A percentile compares a stretch with the other conserved stretches of the same genome.
Evolutionary conservation across 2,888 invertebrate species (phyloP).

Genomic region (Electrophaes corylata): DNA sequence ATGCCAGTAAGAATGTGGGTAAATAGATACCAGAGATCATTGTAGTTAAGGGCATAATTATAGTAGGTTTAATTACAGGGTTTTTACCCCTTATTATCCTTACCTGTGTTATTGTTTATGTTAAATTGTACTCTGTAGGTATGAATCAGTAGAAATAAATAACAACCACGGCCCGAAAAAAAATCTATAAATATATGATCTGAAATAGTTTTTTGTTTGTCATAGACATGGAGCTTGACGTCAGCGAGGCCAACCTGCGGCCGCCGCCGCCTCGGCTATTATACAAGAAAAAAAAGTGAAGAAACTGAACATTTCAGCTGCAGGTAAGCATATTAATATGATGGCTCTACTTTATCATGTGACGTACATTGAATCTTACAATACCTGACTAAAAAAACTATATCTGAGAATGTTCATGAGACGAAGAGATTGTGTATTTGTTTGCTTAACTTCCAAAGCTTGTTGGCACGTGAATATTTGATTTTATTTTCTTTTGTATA

Average conservation of each 20-base stretch:
- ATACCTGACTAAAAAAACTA: not conserved
- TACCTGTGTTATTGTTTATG: not conserved
- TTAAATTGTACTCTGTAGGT: not conserved
- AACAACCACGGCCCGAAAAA: no score
- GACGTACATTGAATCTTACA: not conserved
- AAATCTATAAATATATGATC: not conserved
- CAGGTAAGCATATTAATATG: slow-evolving; percentile 18
- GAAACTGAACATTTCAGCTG: not conserved
- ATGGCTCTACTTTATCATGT: not conserved
- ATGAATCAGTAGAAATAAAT: not conserved
- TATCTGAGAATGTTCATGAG: not conserved
- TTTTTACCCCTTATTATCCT: slow-evolving; percentile 9
- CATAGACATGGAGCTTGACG: slow-evolving; percentile 12
- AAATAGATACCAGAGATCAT: not conserved
- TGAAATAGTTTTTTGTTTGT: slow-evolving; percentile 16
- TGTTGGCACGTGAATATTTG: slow-evolving; percentile 11
- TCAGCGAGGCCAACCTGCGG: not conserved
- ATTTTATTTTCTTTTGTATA: slow-evolving; percentile 18
- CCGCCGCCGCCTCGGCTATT: not conserved
- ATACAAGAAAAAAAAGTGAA: slow-evolving; percentile 1
- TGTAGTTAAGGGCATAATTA: slow-evolving; percentile 4
- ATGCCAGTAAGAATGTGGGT: slow-evolving; percentile 2
- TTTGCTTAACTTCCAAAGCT: slow-evolving; percentile 16
- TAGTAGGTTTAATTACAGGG: slow-evolving; percentile 10
- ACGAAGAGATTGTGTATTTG: slow-evolving; percentile 9